Conservation (phyloP, 1,140 invertebrate species). For the Saxidomus purpurata region DNA sequence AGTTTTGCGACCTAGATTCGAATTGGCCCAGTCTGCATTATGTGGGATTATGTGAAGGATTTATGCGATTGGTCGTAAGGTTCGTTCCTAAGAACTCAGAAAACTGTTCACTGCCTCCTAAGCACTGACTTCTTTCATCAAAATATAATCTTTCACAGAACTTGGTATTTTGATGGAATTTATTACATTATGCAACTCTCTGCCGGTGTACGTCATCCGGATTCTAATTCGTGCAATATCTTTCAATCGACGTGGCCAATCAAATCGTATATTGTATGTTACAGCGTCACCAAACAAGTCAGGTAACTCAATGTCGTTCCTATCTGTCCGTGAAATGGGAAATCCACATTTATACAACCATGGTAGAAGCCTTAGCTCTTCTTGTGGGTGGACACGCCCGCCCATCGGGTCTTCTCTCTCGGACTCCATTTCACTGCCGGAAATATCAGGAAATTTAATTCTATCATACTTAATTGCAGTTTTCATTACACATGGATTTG, state of each 20-base stretch:
- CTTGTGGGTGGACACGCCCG: not conserved
- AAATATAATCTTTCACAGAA: not conserved
- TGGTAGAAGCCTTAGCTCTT: not conserved
- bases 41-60: too few species aligned
- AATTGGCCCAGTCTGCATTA: too few species aligned
- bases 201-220: not conserved
- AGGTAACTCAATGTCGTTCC: not conserved
- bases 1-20: too few species aligned
- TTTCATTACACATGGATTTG: not conserved
- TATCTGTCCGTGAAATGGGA: not conserved
- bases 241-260: not conserved
- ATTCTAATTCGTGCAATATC: not conserved
- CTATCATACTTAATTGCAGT: not conserved
- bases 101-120: too few species aligned
- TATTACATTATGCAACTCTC: not conserved
- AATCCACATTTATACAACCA: slow-evolving; percentile 28
- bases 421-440: not conserved
- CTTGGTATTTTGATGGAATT: not conserved
- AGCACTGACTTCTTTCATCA: not conserved
- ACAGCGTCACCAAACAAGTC: not conserved
- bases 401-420: too few species aligned
- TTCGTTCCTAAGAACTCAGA: too few species aligned
- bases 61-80: too few species aligned
- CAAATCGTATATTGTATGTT: not conserved
- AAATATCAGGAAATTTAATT: not conserved